Percentiles rank a stretch among this genome's conserved stretches.
Evolutionary conservation across 2,797 vertebrate genomes (phyloP).

Genomic region (Mastacembelus armatus): DNA sequence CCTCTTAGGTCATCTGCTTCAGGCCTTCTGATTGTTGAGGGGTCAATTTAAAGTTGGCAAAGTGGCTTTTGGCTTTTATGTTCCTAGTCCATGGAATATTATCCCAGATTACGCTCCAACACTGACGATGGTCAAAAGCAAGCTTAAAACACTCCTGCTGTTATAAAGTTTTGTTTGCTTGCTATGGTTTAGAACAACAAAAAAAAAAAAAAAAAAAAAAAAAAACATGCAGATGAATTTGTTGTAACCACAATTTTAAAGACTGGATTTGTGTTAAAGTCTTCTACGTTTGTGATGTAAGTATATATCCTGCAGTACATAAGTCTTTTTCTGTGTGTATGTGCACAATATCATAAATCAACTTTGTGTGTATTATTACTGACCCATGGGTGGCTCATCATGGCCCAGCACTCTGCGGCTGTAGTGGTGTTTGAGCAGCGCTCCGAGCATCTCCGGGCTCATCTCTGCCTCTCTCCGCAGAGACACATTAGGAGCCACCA

Average conservation of each 20-base stretch:
- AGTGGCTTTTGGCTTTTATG: not conserved
- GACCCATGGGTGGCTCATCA: constrained; percentile 80
- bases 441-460: constrained; percentile 78
- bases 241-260: too few relatives aligned
- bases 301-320: not conserved
- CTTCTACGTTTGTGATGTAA: too few relatives aligned
- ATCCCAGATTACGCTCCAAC: not conserved
- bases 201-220: too few relatives aligned
- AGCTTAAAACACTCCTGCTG: not conserved
- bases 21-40: not conserved
- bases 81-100: not conserved
- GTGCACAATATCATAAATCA: not conserved
- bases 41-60: constrained; percentile 1
- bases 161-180: too few relatives aligned
- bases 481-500: constrained; percentile 97
- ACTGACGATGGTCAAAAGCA: not conserved
- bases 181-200: too few relatives aligned
- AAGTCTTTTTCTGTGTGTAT: not conserved
- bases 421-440: constrained; percentile 85
- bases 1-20: not conserved
- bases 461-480: constrained; percentile 82
- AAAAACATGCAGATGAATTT: too few relatives aligned
- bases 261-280: too few relatives aligned
- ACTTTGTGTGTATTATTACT: constrained; percentile 51
- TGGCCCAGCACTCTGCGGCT: constrained; percentile 69